A percentile compares a stretch with the other conserved stretches of the same genome.
Evolutionary conservation across 1,140 invertebrate genomes (phyloP).

Genomic region (Drosophila fuyamai): DNA sequence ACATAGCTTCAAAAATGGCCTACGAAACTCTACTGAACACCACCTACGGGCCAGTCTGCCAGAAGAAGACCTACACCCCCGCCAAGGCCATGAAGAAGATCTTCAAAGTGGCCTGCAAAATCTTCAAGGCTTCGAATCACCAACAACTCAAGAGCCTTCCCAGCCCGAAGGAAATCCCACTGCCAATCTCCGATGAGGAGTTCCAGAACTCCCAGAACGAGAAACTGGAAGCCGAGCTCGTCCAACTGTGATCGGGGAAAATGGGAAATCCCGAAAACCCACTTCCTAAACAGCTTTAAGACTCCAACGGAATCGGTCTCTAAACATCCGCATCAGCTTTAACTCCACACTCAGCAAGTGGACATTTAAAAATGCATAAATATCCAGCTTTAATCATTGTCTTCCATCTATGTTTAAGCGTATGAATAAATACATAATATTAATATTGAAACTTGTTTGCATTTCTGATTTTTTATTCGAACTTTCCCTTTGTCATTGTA

Average conservation of each 20-base stretch:
- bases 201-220: slow-evolving; percentile 43
- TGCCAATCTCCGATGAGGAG: slow-evolving; percentile 26
- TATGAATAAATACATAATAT: slow-evolving; percentile 41
- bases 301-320: slow-evolving; percentile 45
- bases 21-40: slow-evolving; percentile 50
- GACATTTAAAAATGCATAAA: slow-evolving; percentile 32
- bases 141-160: slow-evolving; percentile 9
- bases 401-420: slow-evolving; percentile 52
- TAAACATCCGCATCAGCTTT: slow-evolving; percentile 55
- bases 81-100: slow-evolving; percentile 45
- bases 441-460: slow-evolving; percentile 25
- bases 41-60: slow-evolving; percentile 15
- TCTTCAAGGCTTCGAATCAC: slow-evolving; percentile 34
- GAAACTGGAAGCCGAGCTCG: slow-evolving; percentile 33
- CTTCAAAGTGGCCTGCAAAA: slow-evolving; percentile 49
- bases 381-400: slow-evolving; percentile 46
- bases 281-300: slow-evolving; percentile 41
- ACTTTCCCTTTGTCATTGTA: slow-evolving; percentile 47
- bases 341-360: slow-evolving; percentile 25
- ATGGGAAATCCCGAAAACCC: slow-evolving; percentile 4
- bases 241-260: slow-evolving; percentile 40
- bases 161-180: slow-evolving; percentile 3
- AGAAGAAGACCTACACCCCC: slow-evolving; percentile 38
- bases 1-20: slow-evolving; percentile 32
- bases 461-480: slow-evolving; percentile 32